Evolutionary conservation across 2,113 vertebrate species (phyloP), one percentile per base, ranked within the genome.

Genomic region (Platichthys flesus): DNA sequence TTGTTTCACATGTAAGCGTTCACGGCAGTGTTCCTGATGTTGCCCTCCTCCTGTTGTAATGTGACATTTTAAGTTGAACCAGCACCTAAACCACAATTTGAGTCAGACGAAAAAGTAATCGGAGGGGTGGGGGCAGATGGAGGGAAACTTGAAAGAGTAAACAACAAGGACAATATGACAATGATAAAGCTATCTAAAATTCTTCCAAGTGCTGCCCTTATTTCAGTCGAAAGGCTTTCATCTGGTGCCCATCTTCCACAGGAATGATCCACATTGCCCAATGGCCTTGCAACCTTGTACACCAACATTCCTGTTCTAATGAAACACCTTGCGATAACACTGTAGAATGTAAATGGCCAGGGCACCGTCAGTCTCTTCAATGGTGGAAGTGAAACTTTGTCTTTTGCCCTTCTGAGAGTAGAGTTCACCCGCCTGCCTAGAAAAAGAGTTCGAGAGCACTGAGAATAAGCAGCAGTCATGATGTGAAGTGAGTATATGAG

Each of bases 191-290:
- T 85, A 74, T 87, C 84, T 77, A 56, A 81, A 76, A 67, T 62
- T 67, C 58, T 66, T 80, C 64, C 64, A 77, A 82, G 74, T 45
- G 67, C 76, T 75, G 82, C 75, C 68, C 70, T 67, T 63, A 74
- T 77, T 78, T 47, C 62, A 67, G 67, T 52, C 21, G 42, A 20
- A 81, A 66, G 62, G 71, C 84, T 91, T 92, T 91, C 87, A 91
- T 90, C 88, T 88, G 76, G 60, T 74, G 80, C 75, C 71, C 85
- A 90, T 90, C 88, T 90, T 73, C 81, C 73, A 66, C 61, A 78
- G 55, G 84, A 83, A 90, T 71, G 78, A 74, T 67, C 67, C 16
- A 60, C 45, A 71, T 78, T 47, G 62, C 66, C 40, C 83, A 77
- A 83, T 87, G 85, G 78, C 70, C 74, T 76, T 60, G 58, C 21